phyloP scores from a whole-genome alignment of 2,113 vertebrate species.

The Albula goreensis region DNA sequence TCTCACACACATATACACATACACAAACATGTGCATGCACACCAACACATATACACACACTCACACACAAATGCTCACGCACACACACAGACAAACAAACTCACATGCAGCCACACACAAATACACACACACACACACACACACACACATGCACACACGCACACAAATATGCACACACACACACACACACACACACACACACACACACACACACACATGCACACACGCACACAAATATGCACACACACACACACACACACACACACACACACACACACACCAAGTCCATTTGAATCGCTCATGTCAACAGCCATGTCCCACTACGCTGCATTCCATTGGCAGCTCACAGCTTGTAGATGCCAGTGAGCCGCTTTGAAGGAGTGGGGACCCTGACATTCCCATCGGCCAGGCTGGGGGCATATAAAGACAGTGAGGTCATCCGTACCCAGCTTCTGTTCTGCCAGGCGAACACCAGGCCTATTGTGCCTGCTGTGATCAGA shows the following conservation, averaged over 20 bases:
- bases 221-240: background rate
- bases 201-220: background rate
- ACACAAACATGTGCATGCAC: too few relatives aligned
- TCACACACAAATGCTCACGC: too few relatives aligned
- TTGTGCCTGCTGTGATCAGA: background rate
- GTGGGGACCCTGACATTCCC: background rate
- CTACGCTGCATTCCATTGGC: background rate
- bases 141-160: background rate
- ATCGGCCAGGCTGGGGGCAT: background rate
- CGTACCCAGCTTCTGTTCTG: conserved; percentile 2
- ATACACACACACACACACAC: background rate
- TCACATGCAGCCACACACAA: too few relatives aligned
- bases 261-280: background rate
- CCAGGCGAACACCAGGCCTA: background rate
- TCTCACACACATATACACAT: too few relatives aligned
- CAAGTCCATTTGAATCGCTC: background rate
- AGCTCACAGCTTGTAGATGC: background rate
- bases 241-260: background rate
- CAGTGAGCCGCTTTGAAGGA: too few relatives aligned
- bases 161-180: background rate
- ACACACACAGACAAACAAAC: too few relatives aligned
- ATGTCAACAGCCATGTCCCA: background rate
- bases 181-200: background rate
- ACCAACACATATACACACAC: too few relatives aligned
- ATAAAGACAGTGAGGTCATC: conserved; percentile 15